A percentile compares a stretch with the other conserved stretches of the same genome.
Evolutionary conservation across 2,113 vertebrate species (phyloP).

Genomic region (Lycocorax pyrrhopterus): DNA sequence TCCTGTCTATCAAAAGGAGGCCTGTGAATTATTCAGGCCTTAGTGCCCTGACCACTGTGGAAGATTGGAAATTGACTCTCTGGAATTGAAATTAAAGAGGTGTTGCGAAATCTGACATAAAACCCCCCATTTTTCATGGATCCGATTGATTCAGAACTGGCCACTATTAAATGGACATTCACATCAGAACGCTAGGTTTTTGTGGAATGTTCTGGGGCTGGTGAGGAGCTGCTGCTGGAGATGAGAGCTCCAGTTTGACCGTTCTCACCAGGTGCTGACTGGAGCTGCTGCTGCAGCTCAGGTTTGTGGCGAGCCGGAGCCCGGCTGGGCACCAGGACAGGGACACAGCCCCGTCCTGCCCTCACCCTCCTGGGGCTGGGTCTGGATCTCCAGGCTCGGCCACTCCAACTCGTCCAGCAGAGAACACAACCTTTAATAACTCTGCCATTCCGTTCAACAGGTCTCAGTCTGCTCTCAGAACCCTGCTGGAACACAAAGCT

Average conservation of each 20-base stretch:
- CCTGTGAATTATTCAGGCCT: neutral
- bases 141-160: neutral
- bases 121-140: neutral
- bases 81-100: neutral
- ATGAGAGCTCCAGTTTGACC: no score
- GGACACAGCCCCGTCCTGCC: neutral
- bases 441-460: neutral
- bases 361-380: neutral
- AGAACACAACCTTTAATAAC: neutral
- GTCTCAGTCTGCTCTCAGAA: neutral
- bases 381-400: neutral
- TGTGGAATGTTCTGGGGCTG: neutral
- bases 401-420: neutral
- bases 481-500: neutral
- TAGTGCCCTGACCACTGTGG: neutral
- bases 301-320: neutral
- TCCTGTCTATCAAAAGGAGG: neutral
- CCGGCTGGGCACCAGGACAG: neutral
- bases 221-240: neutral
- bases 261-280: no score
- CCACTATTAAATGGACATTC: neutral
- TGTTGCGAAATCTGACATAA: neutral
- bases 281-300: neutral
- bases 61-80: neutral
- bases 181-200: rapidly evolving